Evolutionary conservation across 2,888 invertebrate species (phyloP), one percentile per base, ranked within the genome.

Genomic region (Drosophila birchii): DNA sequence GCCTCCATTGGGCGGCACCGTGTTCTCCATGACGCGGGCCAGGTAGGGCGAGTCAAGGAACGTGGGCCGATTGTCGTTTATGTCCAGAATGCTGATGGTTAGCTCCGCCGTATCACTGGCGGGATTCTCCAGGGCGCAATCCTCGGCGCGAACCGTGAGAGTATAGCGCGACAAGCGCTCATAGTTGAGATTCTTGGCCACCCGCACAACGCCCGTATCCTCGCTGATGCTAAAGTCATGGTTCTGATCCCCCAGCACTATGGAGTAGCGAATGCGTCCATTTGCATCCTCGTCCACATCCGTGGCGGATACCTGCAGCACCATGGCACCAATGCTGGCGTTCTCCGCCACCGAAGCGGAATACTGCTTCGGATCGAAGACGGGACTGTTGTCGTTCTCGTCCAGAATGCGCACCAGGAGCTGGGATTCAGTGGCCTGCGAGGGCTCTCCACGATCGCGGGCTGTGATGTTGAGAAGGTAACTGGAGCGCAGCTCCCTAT

Each of bases 31-130:
- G 67, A 98, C 97, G 92, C 96, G 96, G 6, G 97, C 97, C 90
- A 97, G 93, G 93, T 98, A 98, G 0, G 98, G 98, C n/a, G 98
- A 98, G 93, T 98, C 97, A 81, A 97, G 93, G 93, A 98, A 98
- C 49, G 97, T 96, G 49, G 98, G 98, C 36, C 96, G 96, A 91
- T 98, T 98, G 93, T 98, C 98, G 93, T 98, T 98, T 90, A 98
- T 96, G 93, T 98, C 98, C 79, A 96, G 95, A 60, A 98, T 96
- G 66, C 95, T 95, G 88, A 98, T 96, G 73, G 96, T 95, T 82
- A 98, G 94, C 92, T 96, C 96, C 80, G 95, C 97, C 66, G 95
- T 96, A 93, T 96, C 97, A 91, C 94, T 96, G 91, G 94, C 94
- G 57, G 94, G 94, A 84, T 90, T 73, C 26, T 92, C 93, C 58